A percentile compares a stretch with the other conserved stretches of the same genome.
phyloP scores from a whole-genome alignment of 1,140 invertebrate genomes.

The Gonioctena quinquepunctata region DNA sequence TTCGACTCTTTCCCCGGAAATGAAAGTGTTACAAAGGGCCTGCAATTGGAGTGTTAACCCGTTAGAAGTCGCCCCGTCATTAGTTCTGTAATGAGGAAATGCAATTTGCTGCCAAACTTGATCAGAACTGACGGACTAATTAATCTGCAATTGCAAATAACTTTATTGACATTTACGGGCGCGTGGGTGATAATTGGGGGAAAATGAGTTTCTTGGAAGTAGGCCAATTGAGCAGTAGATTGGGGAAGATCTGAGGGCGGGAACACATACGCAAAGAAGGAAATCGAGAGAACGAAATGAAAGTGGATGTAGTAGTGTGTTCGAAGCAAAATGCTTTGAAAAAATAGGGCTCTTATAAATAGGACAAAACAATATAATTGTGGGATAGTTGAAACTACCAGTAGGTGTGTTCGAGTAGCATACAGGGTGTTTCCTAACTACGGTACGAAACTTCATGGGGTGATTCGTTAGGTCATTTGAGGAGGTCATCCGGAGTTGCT shows the following conservation, averaged over 20 bases:
- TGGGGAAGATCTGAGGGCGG: neutral
- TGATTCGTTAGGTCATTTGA: too few species aligned
- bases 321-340: too few species aligned
- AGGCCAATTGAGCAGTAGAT: neutral
- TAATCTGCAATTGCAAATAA: slow-evolving; percentile 28
- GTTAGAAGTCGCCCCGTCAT: slow-evolving; percentile 14
- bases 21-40: slow-evolving; percentile 41
- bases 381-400: too few species aligned
- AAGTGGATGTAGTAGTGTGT: too few species aligned
- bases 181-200: neutral
- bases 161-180: slow-evolving; percentile 13
- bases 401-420: too few species aligned
- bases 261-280: too few species aligned
- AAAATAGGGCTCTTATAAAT: too few species aligned
- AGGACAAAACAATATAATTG: too few species aligned
- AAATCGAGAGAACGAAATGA: neutral
- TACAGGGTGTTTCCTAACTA: too few species aligned
- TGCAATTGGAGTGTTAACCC: slow-evolving; percentile 33
- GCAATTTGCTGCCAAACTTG: slow-evolving; percentile 34
- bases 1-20: slow-evolving; percentile 30
- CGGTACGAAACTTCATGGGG: too few species aligned
- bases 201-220: neutral
- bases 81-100: slow-evolving; percentile 38
- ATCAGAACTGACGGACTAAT: slow-evolving; percentile 35
- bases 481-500: too few species aligned